Conservation (phyloP, 2,888 invertebrate species). For the Perdita meconis region DNA sequence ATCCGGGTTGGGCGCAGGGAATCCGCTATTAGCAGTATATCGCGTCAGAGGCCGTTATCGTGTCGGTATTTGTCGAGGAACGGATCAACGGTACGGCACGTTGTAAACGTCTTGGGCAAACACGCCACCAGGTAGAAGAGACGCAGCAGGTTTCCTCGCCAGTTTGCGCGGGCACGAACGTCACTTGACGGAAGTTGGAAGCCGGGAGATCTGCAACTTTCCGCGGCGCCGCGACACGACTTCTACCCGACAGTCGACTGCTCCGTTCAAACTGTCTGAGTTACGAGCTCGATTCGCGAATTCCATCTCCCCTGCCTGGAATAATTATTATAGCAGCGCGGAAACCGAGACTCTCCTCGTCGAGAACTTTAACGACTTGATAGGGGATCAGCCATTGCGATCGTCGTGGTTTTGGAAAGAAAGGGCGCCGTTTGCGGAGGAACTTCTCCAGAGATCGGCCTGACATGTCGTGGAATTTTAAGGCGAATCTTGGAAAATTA, state of each 20-base stretch:
- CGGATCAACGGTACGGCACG: slow-evolving; percentile 66
- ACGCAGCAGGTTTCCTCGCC: slow-evolving; percentile 26
- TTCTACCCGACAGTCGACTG: slow-evolving; percentile 55
- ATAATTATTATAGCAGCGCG: slow-evolving; percentile 52
- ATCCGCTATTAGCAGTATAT: slow-evolving; percentile 68
- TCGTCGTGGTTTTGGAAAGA: neutral
- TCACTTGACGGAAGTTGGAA: slow-evolving; percentile 66
- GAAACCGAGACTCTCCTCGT: slow-evolving; percentile 5
- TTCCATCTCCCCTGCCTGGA: slow-evolving; percentile 35
- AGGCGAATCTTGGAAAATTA: no score
- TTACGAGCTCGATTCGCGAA: slow-evolving; percentile 64
- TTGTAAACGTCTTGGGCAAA: slow-evolving; percentile 72
- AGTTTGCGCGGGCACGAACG: slow-evolving; percentile 62
- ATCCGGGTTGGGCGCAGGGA: slow-evolving; percentile 49
- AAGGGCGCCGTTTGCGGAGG: neutral
- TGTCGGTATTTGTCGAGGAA: slow-evolving; percentile 67
- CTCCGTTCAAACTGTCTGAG: slow-evolving; percentile 60
- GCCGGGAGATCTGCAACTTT: slow-evolving; percentile 71
- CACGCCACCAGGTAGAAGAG: slow-evolving; percentile 55
- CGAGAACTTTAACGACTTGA: slow-evolving; percentile 18
- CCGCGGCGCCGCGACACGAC: slow-evolving; percentile 57
- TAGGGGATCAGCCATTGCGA: slow-evolving; percentile 4
- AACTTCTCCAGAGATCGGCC: no score
- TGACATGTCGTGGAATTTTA: no score
- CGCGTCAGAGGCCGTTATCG: slow-evolving; percentile 63